Percentiles rank a stretch among this genome's conserved stretches.
These are phyloP conservation scores for Drosophila nigricruria DNA, from an alignment of 2,888 invertebrate species.

Conservation along the genomic window DNA sequence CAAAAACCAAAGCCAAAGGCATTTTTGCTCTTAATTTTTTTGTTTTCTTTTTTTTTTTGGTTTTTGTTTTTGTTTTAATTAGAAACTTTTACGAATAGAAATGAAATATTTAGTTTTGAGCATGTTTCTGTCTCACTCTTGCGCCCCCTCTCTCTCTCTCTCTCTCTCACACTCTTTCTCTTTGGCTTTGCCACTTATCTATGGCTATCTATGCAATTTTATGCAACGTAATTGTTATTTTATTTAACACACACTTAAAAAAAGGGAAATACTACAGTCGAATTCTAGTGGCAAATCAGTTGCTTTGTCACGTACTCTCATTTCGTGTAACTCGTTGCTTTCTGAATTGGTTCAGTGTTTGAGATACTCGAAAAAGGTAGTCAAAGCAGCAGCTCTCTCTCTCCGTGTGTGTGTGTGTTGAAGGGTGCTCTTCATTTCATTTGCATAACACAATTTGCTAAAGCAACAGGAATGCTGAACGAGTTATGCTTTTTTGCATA, in stretches of 20 bases:
- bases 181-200: slow-evolving; percentile 41
- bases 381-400: neutral
- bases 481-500: slow-evolving; percentile 28
- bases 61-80: slow-evolving; percentile 69
- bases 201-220: slow-evolving; percentile 46
- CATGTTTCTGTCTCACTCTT: slow-evolving; percentile 2
- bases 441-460: slow-evolving; percentile 37
- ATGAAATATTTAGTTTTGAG: slow-evolving; percentile 53
- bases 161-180: too few species aligned
- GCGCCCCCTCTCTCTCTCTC: neutral
- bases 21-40: slow-evolving; percentile 36
- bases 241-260: slow-evolving; percentile 46
- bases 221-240: slow-evolving; percentile 66
- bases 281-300: slow-evolving; percentile 44
- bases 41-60: slow-evolving; percentile 45
- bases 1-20: slow-evolving; percentile 41
- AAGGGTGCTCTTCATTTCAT: slow-evolving; percentile 28
- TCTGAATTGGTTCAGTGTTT: slow-evolving; percentile 59
- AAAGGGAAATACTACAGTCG: slow-evolving; percentile 8
- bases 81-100: slow-evolving; percentile 63
- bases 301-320: slow-evolving; percentile 63
- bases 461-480: slow-evolving; percentile 19
- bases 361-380: slow-evolving; percentile 45
- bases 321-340: slow-evolving; percentile 19
- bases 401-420: neutral